Evolutionary conservation across 1,140 invertebrate genomes (phyloP).

Genomic region (Diploscapter pachys): DNA sequence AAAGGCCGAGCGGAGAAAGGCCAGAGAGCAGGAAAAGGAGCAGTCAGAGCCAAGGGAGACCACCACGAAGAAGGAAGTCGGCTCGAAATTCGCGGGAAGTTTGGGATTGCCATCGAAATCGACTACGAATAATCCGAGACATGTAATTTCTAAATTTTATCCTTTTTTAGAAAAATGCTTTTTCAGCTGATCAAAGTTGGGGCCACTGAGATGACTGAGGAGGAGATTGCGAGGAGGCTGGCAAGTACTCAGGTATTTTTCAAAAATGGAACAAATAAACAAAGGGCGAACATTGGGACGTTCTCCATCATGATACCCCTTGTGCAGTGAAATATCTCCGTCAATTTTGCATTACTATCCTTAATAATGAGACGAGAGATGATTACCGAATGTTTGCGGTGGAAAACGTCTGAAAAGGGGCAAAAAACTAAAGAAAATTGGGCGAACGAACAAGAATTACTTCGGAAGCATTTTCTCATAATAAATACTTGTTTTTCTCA

Average conservation of each 20-base stretch:
- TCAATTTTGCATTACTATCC: no score
- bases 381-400: no score
- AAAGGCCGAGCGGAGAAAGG: neutral
- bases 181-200: slow-evolving; percentile 33
- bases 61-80: slow-evolving; percentile 7
- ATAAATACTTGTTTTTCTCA: slow-evolving; percentile 30
- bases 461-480: slow-evolving; percentile 2
- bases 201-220: slow-evolving; percentile 1
- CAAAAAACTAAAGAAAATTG: no score
- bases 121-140: slow-evolving; percentile 42
- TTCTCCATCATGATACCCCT: no score
- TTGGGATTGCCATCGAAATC: slow-evolving; percentile 46
- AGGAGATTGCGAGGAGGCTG: slow-evolving; percentile 7
- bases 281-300: no score
- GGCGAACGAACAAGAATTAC: no score
- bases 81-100: slow-evolving; percentile 46
- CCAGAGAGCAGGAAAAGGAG: neutral
- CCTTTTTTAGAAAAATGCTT: slow-evolving; percentile 27
- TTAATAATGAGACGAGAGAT: no score
- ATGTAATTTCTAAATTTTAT: slow-evolving; percentile 27
- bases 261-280: no score
- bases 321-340: no score
- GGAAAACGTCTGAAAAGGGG: no score
- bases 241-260: slow-evolving; percentile 1
- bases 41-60: neutral